These are phyloP conservation scores for Holothuria leucospilota DNA, from an alignment of 53 echinoderm and acorn worm species.

Conservation along the genomic window DNA sequence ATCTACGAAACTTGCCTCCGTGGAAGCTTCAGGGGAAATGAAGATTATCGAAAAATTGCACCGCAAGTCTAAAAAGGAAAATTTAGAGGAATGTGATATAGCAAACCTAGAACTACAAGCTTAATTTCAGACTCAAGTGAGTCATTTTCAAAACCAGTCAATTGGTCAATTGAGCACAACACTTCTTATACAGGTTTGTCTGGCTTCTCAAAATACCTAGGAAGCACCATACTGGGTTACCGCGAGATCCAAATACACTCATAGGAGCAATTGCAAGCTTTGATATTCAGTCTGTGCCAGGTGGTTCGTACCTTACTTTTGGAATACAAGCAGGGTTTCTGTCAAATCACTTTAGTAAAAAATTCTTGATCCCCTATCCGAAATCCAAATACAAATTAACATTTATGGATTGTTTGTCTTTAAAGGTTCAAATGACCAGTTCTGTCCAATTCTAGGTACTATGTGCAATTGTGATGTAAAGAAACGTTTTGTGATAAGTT, in stretches of 20 bases:
- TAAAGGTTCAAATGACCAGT: slow-evolving; percentile 34
- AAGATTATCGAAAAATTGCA: too few relatives aligned
- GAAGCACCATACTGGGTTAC: slow-evolving; percentile 41
- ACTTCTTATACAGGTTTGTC: not conserved
- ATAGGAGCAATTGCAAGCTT: slow-evolving; percentile 3
- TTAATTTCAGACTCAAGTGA: too few relatives aligned
- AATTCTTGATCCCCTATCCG: too few relatives aligned
- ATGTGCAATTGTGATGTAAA: not conserved
- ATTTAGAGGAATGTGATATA: too few relatives aligned
- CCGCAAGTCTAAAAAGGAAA: too few relatives aligned
- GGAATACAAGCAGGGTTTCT: slow-evolving; percentile 7
- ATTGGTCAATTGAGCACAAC: not conserved
- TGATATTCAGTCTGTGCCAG: slow-evolving; percentile 46
- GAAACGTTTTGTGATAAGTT: not conserved
- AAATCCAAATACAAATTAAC: slow-evolving; percentile 24
- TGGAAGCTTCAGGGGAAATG: too few relatives aligned
- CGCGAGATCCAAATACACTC: slow-evolving; percentile 57
- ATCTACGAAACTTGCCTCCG: too few relatives aligned
- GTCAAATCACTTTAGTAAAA: too few relatives aligned
- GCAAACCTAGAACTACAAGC: too few relatives aligned
- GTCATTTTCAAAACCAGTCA: not conserved
- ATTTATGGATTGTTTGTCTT: slow-evolving; percentile 66
- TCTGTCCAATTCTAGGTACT: slow-evolving; percentile 66
- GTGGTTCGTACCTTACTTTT: slow-evolving; percentile 66
- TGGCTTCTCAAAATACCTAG: slow-evolving; percentile 18